Evolutionary conservation across 2,888 invertebrate genomes (phyloP), one percentile per base, ranked within the genome.

Genomic region (Rhagonycha lutea): DNA sequence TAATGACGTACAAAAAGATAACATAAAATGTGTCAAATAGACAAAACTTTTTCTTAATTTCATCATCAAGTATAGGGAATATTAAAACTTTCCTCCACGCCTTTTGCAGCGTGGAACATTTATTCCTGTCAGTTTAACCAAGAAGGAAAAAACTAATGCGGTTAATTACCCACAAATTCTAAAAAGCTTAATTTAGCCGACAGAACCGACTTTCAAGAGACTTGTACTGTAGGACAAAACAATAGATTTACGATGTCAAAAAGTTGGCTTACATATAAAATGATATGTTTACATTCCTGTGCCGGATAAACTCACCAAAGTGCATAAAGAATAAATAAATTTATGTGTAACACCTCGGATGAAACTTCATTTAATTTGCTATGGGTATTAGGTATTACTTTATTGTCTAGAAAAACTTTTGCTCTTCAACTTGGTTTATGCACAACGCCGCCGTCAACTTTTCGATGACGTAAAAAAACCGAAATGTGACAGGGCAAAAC

Each of bases 1-100:
- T 47, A 47, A 47, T 47, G 47, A 47, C 47, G 47, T 47, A 47
- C 47, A 65, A 65, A 65, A 18, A 65, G 26, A 65, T n/a, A 24
- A 65, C 11, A 14, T 18, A 62, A 65, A 65, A 65, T 65, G 63
- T 65, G 63, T 65, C 63, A 65, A 65, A 65, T 14, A 65, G 24
- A 28, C 28, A 61, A 72, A 72, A 61, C 68, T 72, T 61, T 60
- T 68, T 68, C 61, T 29, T 61, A 72, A 61, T 62, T 72, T 47
- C 28, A 67, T 68, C 72, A 18, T 18, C 61, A 65, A 65, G 28
- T 18, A 61, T 65, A 12, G 65, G 14, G 24, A 47, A 67, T 68
- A 68, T 72, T 72, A 61, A 72, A 72, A 72, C 68, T 72, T 72
- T 72, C 29, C 68, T 72, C 47, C 61, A 28, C 68, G 68, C 72